Percentiles rank a stretch among this genome's conserved stretches.
Evolutionary conservation across 2,888 invertebrate species (phyloP).

Genomic region (Sympetrum striolatum): DNA sequence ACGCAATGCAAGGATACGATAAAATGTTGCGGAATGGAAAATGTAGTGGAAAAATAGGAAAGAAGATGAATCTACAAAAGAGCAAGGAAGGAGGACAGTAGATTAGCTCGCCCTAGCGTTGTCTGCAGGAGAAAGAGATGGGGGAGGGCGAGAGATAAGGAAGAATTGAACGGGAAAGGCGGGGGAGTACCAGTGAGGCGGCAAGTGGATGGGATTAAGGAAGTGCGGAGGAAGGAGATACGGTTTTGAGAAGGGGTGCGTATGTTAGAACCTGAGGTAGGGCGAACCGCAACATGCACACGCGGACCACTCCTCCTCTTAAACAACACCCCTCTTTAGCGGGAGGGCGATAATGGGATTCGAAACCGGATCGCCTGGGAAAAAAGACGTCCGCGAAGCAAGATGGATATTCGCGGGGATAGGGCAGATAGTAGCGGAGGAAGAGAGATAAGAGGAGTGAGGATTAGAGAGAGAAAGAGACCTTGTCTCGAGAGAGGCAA

Average conservation of each 20-base stretch:
- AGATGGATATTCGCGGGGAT: neutral
- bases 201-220: neutral
- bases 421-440: neutral
- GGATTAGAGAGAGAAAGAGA: neutral
- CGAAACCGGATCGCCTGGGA: constrained; percentile 33
- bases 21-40: too few relatives aligned
- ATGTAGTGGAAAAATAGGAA: too few relatives aligned
- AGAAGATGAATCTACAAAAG: too few relatives aligned
- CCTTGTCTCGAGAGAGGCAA: neutral
- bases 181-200: neutral
- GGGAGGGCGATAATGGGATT: constrained; percentile 11
- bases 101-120: neutral
- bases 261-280: neutral
- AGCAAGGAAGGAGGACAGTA: neutral
- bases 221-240: neutral
- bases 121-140: neutral
- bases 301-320: neutral
- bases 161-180: neutral
- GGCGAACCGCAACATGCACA: neutral
- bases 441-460: neutral
- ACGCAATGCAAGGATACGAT: too few relatives aligned
- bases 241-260: neutral
- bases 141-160: neutral
- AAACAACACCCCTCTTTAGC: neutral
- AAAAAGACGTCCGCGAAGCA: constrained; percentile 1